Conservation (phyloP, 2,888 invertebrate species). For the Nomada lathburiana region DNA sequence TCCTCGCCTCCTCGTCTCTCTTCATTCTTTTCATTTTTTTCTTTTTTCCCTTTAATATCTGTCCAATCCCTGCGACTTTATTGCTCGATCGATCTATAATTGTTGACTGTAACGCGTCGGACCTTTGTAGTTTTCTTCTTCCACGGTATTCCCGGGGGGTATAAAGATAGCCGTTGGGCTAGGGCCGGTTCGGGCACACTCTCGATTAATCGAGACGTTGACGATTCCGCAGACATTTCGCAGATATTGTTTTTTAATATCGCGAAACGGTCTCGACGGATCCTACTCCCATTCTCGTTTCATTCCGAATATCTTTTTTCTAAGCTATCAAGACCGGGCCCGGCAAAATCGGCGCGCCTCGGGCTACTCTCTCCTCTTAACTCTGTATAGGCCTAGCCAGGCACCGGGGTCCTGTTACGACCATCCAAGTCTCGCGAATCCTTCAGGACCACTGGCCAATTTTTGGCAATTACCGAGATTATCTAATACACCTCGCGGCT, state of each 20-base stretch:
- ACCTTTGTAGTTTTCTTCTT: slow-evolving; percentile 26
- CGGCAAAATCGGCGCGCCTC: slow-evolving; percentile 66
- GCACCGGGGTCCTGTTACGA: slow-evolving; percentile 52
- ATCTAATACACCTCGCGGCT: slow-evolving; percentile 83
- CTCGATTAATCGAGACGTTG: slow-evolving; percentile 42
- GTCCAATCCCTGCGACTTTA: slow-evolving; percentile 55
- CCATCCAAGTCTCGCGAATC: slow-evolving; percentile 62
- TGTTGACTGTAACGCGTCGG: slow-evolving; percentile 43
- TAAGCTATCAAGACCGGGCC: slow-evolving; percentile 47
- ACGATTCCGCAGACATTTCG: slow-evolving; percentile 40
- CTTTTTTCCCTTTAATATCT: slow-evolving; percentile 61
- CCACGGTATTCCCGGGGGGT: background rate
- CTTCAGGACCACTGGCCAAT: slow-evolving; percentile 73
- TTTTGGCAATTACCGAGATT: slow-evolving; percentile 83
- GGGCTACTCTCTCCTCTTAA: slow-evolving; percentile 53
- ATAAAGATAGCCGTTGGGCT: background rate
- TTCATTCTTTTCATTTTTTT: background rate
- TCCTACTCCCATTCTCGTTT: slow-evolving; percentile 47
- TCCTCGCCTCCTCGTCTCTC: slow-evolving; percentile 53
- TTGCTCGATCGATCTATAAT: slow-evolving; percentile 57
- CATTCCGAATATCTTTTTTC: slow-evolving; percentile 57
- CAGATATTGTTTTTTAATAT: slow-evolving; percentile 51
- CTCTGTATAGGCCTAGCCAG: slow-evolving; percentile 13
- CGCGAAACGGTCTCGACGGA: slow-evolving; percentile 44
- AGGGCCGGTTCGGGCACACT: slow-evolving; percentile 11